Base-by-base conservation (phyloP, 2,888 invertebrate genomes). In the Thecocarcelia acutangulata region DNA sequence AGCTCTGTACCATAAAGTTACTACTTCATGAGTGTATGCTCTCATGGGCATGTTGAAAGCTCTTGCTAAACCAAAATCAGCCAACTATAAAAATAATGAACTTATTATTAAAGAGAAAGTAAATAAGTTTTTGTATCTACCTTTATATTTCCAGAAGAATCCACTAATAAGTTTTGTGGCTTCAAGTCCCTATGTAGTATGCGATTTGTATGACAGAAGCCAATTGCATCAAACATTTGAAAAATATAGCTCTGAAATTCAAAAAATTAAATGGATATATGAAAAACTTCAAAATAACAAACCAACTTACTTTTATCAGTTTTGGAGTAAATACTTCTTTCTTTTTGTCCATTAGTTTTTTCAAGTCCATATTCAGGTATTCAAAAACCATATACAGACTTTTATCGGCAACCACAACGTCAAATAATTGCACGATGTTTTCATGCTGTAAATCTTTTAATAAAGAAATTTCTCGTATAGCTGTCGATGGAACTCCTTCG, bases 401-500 rank as follows among this genome's bases (percentile, higher is more conserved):
- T 85, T 93, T 94, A 85, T 96, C 96, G 19, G 95, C 94, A 85
- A 96, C 95, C 76, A 98, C 94, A 75, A 98, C 97, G 91, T 98
- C 98, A 84, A 96, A 93, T 54, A 98, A 92, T 85, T 95, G 95
- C 74, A 99, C 97, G 82, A 99, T 95, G 85, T 96, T 96, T 0
- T 96, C 95, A 92, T 99, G 98, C 59, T 94, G 93, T 50, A 99
- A 92, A 87, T 96, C 97, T 88, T 97, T 97, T 73, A 99, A 92
- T 73, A 98, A 93, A 0, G 97, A 96, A 87, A 99, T 98, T 92
- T 99, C 99, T 75, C 99, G 93, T 83, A 99, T 95, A 4, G 99
- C 98, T 24, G 99, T 99, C 28, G 98, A 98, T 17, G 99, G 99
- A 19, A 99, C 97, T 19, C 99, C 99, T 91, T 98, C 99, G 0